Evolutionary conservation across 2,888 invertebrate species (phyloP), one percentile per base, ranked within the genome.

Genomic region (Melipona bicolor): DNA sequence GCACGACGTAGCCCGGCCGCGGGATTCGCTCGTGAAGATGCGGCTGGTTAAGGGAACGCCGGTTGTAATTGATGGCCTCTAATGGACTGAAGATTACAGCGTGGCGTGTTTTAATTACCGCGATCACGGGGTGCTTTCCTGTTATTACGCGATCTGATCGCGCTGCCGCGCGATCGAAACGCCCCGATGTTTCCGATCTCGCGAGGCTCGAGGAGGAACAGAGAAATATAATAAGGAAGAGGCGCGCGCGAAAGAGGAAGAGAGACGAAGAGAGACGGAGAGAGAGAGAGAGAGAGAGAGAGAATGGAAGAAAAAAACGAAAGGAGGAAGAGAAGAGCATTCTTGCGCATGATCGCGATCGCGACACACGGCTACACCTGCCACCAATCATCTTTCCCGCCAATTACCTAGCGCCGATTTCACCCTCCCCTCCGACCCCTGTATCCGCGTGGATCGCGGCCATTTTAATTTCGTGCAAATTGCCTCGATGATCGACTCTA

Each of bases 101-200:
- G 75, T 84, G 70, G 79, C 79, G 83, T 83, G 85, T 91, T 91
- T 91, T 90, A 90, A 91, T 91, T 91, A 91, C 89, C 86, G 56
- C 82, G 79, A 90, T 87, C 88, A 69, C 67, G 32, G 69, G n/a
- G n/a, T 65, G 64, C 83, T 81, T 86, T 90, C 90, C 89, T 86
- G 87, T 90, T 88, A 90, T 90, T 90, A 89, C 69, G 79, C 85
- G 77, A 83, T 84, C 81, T 70, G 87, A 88, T 88, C 67, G 73
- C 43, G 82, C 77, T 74, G 73, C 67, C 52, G 62, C 62, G 79
- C 83, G 87, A 83, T 89, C 72, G 77, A 59, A 69, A 77, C 77
- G 83, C 86, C 77, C 73, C 78, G 87, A 82, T 79, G 80, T 83
- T 83, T 79, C 73, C 77, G 83, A 89, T 86, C 75, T 86, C 75